A percentile compares a stretch with the other conserved stretches of the same genome.
Conservation (phyloP, 2,888 invertebrate genomes). For the Pristionchus maxplancki region DNA sequence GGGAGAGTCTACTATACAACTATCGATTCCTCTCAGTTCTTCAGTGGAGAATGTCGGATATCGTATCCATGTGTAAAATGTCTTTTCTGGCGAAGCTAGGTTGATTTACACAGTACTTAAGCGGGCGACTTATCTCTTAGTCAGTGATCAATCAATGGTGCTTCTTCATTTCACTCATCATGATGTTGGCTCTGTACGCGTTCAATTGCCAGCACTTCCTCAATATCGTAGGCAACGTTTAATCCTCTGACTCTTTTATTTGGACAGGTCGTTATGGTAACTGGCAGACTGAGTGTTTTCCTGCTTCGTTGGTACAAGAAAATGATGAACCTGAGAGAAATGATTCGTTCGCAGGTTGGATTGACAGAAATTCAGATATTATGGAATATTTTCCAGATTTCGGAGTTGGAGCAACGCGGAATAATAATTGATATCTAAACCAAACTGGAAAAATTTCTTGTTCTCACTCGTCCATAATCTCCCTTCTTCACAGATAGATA, state of each 20-base stretch:
- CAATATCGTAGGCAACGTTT: neutral
- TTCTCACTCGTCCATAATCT: too few species aligned
- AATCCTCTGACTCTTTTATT: neutral
- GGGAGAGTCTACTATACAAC: neutral
- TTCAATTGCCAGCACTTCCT: neutral
- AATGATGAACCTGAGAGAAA: neutral
- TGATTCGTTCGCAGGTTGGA: too few species aligned
- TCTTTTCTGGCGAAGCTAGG: too few species aligned
- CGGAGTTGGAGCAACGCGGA: too few species aligned
- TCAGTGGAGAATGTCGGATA: neutral
- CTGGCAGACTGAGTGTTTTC: neutral
- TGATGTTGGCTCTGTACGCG: neutral
- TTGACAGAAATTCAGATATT: too few species aligned
- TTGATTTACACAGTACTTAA: too few species aligned
- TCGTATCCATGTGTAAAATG: neutral
- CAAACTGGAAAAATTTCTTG: too few species aligned
- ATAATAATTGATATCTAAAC: too few species aligned
- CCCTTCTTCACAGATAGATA: too few species aligned
- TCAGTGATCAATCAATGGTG: neutral
- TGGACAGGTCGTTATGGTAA: neutral
- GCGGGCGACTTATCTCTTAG: too few species aligned
- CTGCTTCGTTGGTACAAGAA: neutral
- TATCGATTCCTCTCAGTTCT: neutral
- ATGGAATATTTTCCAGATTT: too few species aligned
- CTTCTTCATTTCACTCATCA: neutral